Percentiles rank a stretch among this genome's conserved stretches.
phyloP scores from a whole-genome alignment of 1,140 invertebrate genomes.

The Cydia strobilella region DNA sequence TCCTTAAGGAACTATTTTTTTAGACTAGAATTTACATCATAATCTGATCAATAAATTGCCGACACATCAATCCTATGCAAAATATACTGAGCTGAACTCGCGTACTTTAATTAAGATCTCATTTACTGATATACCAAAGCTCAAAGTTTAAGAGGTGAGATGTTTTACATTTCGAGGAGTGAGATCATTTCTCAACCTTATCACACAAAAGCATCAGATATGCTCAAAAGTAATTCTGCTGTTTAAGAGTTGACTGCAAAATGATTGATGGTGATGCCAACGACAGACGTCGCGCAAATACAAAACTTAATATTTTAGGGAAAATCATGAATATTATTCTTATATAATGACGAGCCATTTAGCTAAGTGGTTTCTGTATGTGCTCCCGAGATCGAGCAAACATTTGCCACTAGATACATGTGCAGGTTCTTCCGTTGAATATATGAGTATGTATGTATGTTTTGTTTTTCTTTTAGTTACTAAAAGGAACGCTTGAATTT shows the following conservation, averaged over 20 bases:
- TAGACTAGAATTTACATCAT: neutral
- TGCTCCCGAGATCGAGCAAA: conserved; percentile 10
- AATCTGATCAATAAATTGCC: neutral
- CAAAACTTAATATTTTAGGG: conserved; percentile 40
- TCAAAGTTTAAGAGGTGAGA: conserved; percentile 21
- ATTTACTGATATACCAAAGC: neutral
- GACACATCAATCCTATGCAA: neutral
- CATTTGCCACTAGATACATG: conserved; percentile 2
- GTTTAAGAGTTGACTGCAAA: conserved; percentile 65
- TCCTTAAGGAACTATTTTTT: no score
- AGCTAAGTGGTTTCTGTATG: conserved; percentile 29
- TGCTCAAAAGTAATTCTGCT: conserved; percentile 68
- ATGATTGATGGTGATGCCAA: conserved; percentile 65
- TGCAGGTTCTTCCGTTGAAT: conserved; percentile 6
- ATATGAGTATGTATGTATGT: neutral
- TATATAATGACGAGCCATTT: conserved; percentile 29
- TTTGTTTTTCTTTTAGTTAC: neutral
- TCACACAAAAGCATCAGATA: conserved; percentile 61
- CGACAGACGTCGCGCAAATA: conserved; percentile 59
- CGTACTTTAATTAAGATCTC: conserved; percentile 22
- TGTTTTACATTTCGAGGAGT: conserved; percentile 18
- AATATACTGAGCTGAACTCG: neutral
- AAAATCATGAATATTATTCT: conserved; percentile 41
- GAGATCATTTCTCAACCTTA: conserved; percentile 61
- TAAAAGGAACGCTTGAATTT: neutral